Evolutionary conservation across 37 sponge, comb jelly and placozoan species (phyloP), one percentile per base, ranked within the genome.

Genomic region (Geodia barretti): DNA sequence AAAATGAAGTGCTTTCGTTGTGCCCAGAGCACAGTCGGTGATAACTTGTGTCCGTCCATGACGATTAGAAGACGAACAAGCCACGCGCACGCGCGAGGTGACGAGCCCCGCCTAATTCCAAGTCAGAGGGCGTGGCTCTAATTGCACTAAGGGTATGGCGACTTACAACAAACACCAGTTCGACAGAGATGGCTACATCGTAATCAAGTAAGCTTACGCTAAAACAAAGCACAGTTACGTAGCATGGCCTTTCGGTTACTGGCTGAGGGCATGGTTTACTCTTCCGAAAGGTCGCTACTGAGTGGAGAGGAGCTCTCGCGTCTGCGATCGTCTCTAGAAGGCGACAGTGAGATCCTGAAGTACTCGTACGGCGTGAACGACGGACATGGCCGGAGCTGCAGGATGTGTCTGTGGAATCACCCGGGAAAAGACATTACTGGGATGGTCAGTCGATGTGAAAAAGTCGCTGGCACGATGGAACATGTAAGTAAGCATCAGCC

Each of bases 351-450:
- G 8, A 69, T 95, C 1, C 31, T 86, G 47, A 68, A 79, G 37
- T 79, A 92, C 59, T 85, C 90, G 3, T 91, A 86, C 63, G 66
- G 37, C 1, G 31, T 67, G n/a, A 70, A 47, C 31, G 95, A 95
- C 73, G 92, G 87, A 21, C 80, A 81, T 19, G 95, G 95, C 20
- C 70, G 90, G 21, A 31, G 41, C 32, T 89, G 87, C 72, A 64
- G 87, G 1, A 41, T 95, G 77, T 86, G 88, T 74, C 83, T 96
- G 23, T 96, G 97, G 97, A 93, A 87, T 63, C 81, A 91, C 38
- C 90, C 94, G 21, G 94, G 97, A 1, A 59, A 84, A 20, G 92
- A 93, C 70, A 77, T 91, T 64, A 91, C 92, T 31, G 94, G 94
- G 62, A 91, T 97, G 92, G 81, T 92, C 33, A 89, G 74, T 19